A percentile compares a stretch with the other conserved stretches of the same genome.
Conservation (phyloP, 37 sponge, comb jelly and placozoan genomes). For the Oscarella lobularis region DNA sequence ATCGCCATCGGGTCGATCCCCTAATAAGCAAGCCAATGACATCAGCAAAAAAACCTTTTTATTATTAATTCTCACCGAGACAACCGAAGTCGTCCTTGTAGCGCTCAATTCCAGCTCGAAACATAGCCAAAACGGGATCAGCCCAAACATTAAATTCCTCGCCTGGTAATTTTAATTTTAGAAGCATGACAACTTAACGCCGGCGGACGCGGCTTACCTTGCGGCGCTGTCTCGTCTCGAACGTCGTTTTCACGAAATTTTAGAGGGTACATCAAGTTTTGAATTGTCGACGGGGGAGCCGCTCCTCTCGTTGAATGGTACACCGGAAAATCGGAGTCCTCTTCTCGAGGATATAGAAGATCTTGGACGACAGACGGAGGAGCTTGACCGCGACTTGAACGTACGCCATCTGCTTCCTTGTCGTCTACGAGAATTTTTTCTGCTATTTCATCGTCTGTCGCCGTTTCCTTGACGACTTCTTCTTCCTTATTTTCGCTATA, state of each 20-base stretch:
- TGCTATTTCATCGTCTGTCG: not conserved
- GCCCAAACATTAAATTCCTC: not conserved
- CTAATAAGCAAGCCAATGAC: no score
- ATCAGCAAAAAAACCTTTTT: no score
- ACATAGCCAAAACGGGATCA: not conserved
- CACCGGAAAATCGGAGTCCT: not conserved
- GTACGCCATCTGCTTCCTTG: not conserved
- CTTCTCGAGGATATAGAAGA: constrained; percentile 15
- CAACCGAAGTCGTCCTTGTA: no score
- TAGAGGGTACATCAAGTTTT: constrained; percentile 29
- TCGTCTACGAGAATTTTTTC: not conserved
- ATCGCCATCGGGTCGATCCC: no score
- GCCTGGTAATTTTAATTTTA: no score
- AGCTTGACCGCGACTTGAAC: constrained; percentile 16
- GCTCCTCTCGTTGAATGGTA: constrained; percentile 23
- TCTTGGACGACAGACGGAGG: constrained; percentile 21
- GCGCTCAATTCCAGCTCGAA: not conserved
- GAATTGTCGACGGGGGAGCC: constrained; percentile 27
- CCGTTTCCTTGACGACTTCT: no score
- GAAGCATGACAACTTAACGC: no score
- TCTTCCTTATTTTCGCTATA: no score
- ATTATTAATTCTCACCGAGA: no score
- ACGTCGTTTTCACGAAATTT: no score
- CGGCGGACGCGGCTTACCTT: no score
- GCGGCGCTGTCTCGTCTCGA: no score